phyloP scores from a whole-genome alignment of 53 echinoderm and acorn worm species.

The Antedon mediterranea region DNA sequence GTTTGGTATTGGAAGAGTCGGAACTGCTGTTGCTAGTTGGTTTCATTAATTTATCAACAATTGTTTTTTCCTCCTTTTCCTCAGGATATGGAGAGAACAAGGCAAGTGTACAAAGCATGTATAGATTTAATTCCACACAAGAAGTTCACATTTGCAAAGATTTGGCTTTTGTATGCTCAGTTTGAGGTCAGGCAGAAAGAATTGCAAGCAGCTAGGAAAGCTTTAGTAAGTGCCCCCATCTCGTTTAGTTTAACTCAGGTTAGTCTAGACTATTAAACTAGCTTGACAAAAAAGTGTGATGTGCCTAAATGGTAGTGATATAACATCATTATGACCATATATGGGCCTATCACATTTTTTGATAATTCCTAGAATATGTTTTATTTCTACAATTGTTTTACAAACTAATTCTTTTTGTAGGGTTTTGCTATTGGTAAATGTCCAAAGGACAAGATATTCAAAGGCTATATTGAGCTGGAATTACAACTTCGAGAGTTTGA shows the following conservation, averaged over 20 bases:
- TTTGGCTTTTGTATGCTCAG: constrained; percentile 97
- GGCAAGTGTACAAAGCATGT: constrained; percentile 95
- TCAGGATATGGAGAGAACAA: constrained; percentile 76
- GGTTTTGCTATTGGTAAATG: constrained; percentile 80
- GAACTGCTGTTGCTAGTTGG: not conserved
- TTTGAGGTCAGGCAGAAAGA: constrained; percentile 97
- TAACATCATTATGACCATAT: too few species aligned
- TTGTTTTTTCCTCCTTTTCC: not conserved
- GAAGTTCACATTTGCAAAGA: constrained; percentile 98
- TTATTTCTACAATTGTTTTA: not conserved
- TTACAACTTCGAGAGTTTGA: constrained; percentile 95
- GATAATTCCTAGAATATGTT: too few species aligned
- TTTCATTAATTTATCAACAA: not conserved
- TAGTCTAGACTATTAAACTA: too few species aligned
- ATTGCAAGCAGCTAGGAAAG: constrained; percentile 53
- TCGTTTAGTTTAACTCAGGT: too few species aligned
- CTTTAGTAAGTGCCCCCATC: constrained; percentile 75
- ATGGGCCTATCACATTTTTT: too few species aligned
- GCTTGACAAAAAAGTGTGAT: too few species aligned
- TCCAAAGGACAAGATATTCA: constrained; percentile 93
- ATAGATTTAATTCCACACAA: constrained; percentile 87
- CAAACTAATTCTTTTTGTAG: constrained; percentile 14
- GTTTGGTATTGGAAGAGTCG: not conserved
- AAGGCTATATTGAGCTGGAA: constrained; percentile 91
- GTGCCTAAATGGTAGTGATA: too few species aligned